Evolutionary conservation across 2,888 invertebrate genomes (phyloP), one percentile per base, ranked within the genome.

Genomic region (Drosophila basisetae): DNA sequence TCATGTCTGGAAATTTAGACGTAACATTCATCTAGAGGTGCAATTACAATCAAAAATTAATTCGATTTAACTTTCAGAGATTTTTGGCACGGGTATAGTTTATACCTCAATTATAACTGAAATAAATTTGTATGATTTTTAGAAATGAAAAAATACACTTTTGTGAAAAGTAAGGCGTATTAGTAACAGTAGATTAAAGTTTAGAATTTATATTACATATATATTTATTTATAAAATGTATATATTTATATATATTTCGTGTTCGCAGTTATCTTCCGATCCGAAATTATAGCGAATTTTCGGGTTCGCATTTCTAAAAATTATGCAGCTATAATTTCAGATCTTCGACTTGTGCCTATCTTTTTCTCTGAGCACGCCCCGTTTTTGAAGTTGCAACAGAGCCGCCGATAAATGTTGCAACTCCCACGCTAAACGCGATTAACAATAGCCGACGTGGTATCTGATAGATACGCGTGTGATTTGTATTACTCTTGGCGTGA

Each of bases 381-480:
- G 30, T 7, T 41, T 16, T 43, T 31, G n/a, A n/a, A 58, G 55
- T 39, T 63, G 62, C 68, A 70, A 64, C 64, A 73, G 28, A 60
- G 55, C 28, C 49, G 70, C 82, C 71, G 78, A 78, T 74, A 85
- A 89, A 73, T 83, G 89, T 72, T 78, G 72, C 70, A 73, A 86
- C 89, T 82, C 85, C 89, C 33, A 37, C 66, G 54, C 52, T 22
- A 58, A 62, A 16, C 16, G 69, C 41, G 33, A 1, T 31, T 25
- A 43, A 69, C 78, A 83, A 80, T 83, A 66, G 70, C 62, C 68
- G 79, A 82, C 82, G 74, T 73, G 73, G 39, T 79, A 80, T 77
- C 90, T 90, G 90, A 83, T 85, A 85, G 82, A 90, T 87, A 85
- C 80, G 75, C 82, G 82, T 89, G 80, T 88, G 84, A 88, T 90